Evolutionary conservation across 2,113 vertebrate genomes (phyloP), one percentile per base, ranked within the genome.

Genomic region (Mus pahari): DNA sequence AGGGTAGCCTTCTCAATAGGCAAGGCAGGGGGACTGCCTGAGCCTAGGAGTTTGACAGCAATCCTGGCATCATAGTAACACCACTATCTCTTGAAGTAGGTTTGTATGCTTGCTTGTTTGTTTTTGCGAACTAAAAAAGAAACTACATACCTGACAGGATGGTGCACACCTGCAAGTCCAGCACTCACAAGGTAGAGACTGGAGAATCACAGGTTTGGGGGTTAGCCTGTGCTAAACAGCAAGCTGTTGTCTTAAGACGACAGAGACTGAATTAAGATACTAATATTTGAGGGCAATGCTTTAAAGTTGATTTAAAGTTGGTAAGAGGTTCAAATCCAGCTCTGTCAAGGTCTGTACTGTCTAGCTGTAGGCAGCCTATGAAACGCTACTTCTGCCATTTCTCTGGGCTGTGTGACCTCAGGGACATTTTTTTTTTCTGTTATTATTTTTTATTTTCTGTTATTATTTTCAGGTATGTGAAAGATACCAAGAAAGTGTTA

Each of bases 391-490:
- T 86, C 55, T 53, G 19, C n/a, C 55, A 9, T 73, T 33, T 71
- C 64, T 95, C 17, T 12, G 19, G 33, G n/a, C 53, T 58, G 50
- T 62, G 55, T 28, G 55, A 39, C n/a, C 64, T 95, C 7, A 7
- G 17, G 58, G 70, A 50, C 91, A 79, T 86, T 90, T 42, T 17
- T 60, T 68, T n/a, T n/a, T 42, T 39, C n/a, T 75, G 75, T n/a
- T 91, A 91, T 31, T 73, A 88, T 82, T 91, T 42, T 42, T n/a
- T n/a, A n/a, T n/a, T 84, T 42, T 39, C n/a, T 75, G 75, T n/a
- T 91, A 91, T 31, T 73, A 88, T 82, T 91, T 42, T 42, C 5
- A 66, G 58, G 70, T 19, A 14, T 91, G 86, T 75, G 58, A 71
- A 91, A 60, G 39, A 71, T 1, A 28, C n/a, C 45, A 93, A 22